Percentiles rank a stretch among this genome's conserved stretches.
Evolutionary conservation across 2,113 vertebrate species (phyloP).

Genomic region (Eulemur macaco): DNA sequence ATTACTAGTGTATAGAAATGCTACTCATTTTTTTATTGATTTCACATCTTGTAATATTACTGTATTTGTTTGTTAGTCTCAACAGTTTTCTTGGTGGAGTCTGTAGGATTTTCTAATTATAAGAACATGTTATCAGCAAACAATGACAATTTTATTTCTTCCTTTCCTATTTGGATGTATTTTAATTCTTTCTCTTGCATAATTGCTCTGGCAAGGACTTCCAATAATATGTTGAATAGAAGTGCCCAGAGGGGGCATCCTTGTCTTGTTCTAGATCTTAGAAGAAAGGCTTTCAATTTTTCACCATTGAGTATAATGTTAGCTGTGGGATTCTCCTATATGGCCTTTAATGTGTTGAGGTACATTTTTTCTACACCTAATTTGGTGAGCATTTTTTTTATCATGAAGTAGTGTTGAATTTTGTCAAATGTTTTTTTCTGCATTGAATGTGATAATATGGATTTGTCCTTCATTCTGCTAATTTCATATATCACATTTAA

Average conservation of each 20-base stretch:
- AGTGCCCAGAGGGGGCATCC: background rate
- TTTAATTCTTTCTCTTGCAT: background rate
- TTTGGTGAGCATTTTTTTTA: background rate
- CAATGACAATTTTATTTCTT: background rate
- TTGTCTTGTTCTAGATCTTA: background rate
- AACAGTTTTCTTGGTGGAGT: background rate
- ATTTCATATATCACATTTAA: background rate
- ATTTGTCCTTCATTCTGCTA: background rate
- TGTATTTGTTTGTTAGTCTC: background rate
- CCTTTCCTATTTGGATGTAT: background rate
- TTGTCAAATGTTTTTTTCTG: background rate
- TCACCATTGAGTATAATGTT: background rate
- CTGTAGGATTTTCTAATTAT: background rate
- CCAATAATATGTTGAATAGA: background rate
- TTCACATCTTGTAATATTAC: background rate
- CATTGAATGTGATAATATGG: background rate
- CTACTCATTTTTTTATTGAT: background rate
- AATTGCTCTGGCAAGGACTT: background rate
- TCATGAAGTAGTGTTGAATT: background rate
- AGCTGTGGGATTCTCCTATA: background rate
- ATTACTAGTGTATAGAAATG: background rate
- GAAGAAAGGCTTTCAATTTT: background rate
- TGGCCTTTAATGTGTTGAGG: background rate
- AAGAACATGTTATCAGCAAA: background rate
- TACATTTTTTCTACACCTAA: background rate